These are phyloP conservation scores for Harmothoe impar DNA, from an alignment of 2,888 invertebrate genomes.

Conservation along the genomic window DNA sequence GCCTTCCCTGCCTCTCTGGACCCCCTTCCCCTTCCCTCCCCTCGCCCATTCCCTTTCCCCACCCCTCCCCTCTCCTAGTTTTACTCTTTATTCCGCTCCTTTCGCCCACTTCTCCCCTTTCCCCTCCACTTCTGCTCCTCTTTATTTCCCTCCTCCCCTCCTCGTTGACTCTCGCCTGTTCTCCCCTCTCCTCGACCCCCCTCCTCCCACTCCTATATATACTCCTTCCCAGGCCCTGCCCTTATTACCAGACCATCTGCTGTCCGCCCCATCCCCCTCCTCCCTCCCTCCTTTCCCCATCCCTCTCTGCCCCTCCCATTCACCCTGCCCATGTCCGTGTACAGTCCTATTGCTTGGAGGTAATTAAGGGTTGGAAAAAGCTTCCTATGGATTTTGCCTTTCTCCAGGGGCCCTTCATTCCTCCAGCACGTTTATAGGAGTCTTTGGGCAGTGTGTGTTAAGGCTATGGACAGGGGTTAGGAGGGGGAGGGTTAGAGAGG, in stretches of 20 bases:
- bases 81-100: too few relatives aligned
- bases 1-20: background rate
- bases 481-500: background rate
- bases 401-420: background rate
- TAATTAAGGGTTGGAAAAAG: conserved; percentile 8
- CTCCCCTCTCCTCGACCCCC: background rate
- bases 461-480: background rate
- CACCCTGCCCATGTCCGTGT: background rate
- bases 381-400: background rate
- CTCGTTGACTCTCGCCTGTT: background rate
- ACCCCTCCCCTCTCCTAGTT: background rate
- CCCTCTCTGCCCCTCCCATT: background rate
- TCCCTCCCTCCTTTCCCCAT: background rate
- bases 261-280: background rate
- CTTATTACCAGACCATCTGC: background rate
- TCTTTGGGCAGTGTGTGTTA: background rate
- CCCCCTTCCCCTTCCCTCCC: background rate
- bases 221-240: background rate
- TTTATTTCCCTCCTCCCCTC: background rate
- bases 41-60: background rate
- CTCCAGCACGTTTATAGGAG: background rate
- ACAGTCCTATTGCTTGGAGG: background rate
- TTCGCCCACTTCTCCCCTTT: background rate
- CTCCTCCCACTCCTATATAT: background rate
- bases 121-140: background rate